Percentiles rank a stretch among this genome's conserved stretches.
Conservation (phyloP, 2,888 invertebrate genomes). For the Leucozona laternaria region DNA sequence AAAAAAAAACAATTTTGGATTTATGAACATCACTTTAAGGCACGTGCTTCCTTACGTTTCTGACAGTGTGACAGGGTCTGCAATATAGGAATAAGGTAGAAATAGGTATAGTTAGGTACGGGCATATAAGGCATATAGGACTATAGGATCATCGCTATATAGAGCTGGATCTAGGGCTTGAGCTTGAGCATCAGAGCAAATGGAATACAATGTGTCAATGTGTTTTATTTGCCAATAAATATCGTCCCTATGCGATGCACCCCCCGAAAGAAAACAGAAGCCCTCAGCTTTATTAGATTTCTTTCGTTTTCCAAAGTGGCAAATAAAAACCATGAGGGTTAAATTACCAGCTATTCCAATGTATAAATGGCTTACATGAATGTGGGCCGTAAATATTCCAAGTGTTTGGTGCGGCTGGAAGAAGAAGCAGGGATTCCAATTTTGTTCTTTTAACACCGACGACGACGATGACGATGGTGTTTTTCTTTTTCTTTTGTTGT, state of each 20-base stretch:
- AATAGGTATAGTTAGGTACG: slow-evolving; percentile 38
- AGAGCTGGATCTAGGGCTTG: background rate
- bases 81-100: slow-evolving; percentile 19
- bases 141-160: background rate
- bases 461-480: background rate
- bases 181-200: slow-evolving; percentile 29
- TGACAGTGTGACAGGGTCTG: slow-evolving; percentile 61
- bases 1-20: slow-evolving; percentile 68
- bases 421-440: background rate
- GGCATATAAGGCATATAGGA: no score
- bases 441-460: background rate
- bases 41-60: slow-evolving; percentile 68
- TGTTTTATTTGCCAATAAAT: slow-evolving; percentile 75
- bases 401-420: background rate
- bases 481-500: background rate
- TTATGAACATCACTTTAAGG: slow-evolving; percentile 75
- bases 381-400: slow-evolving; percentile 60
- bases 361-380: slow-evolving; percentile 69
- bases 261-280: slow-evolving; percentile 16
- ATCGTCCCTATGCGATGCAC: slow-evolving; percentile 65
- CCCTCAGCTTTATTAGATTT: slow-evolving; percentile 68
- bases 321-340: slow-evolving; percentile 75
- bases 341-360: slow-evolving; percentile 73
- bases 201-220: slow-evolving; percentile 74
- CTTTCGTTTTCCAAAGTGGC: slow-evolving; percentile 54